Conservation (phyloP, 2,797 vertebrate species). For the Trichosurus vulpecula region DNA sequence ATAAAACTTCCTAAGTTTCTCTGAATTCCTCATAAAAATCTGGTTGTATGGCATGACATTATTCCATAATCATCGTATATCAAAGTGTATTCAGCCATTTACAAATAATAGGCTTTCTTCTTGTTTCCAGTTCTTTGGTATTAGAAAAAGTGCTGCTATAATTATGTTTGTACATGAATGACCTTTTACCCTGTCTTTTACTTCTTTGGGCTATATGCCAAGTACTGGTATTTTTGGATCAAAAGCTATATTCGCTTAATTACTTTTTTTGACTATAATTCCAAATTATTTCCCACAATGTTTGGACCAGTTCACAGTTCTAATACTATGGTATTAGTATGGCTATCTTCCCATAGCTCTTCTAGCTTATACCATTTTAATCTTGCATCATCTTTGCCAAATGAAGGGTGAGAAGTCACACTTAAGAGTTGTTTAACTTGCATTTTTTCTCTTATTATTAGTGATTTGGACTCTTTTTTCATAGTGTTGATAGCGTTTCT, state of each 20-base stretch:
- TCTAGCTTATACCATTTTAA: background rate
- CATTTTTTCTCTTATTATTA: background rate
- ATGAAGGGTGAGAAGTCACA: background rate
- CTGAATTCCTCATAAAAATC: background rate
- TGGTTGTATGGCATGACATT: background rate
- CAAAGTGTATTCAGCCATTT: background rate
- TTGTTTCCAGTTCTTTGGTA: background rate
- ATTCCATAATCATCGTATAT: background rate
- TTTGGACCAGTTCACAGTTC: background rate
- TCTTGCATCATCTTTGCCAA: background rate
- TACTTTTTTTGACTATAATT: background rate
- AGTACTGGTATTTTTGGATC: background rate
- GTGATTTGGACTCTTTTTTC: background rate
- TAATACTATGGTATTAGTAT: background rate
- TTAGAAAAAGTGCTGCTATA: background rate
- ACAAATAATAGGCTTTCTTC: background rate
- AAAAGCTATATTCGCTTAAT: background rate
- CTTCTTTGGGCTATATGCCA: background rate
- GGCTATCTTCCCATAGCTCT: background rate
- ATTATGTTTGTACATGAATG: background rate
- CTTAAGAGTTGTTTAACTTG: background rate
- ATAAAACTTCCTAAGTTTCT: background rate
- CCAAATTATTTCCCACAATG: background rate
- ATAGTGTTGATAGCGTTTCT: background rate
- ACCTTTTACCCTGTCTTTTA: background rate